A percentile compares a stretch with the other conserved stretches of the same genome.
These are phyloP conservation scores for Drosophila mojavensis DNA, from an alignment of 1,140 invertebrate species.

Conservation along the genomic window DNA sequence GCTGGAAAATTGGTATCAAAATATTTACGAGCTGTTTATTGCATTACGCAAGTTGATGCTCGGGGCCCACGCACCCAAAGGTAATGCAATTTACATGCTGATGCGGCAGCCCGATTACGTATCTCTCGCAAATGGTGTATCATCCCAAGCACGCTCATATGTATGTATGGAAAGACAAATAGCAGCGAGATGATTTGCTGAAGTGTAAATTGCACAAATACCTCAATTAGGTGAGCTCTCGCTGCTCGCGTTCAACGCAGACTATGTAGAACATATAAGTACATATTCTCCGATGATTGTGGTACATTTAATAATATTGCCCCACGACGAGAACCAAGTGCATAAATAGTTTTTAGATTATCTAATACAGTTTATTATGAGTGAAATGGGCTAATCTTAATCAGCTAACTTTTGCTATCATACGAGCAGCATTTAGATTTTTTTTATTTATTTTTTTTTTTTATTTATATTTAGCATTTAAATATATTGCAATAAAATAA, in stretches of 20 bases:
- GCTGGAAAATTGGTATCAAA: conserved; percentile 81
- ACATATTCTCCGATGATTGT: conserved; percentile 5
- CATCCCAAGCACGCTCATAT: conserved; percentile 20
- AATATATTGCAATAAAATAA: no score
- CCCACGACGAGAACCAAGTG: background rate
- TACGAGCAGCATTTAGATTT: no score
- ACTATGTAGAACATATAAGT: background rate
- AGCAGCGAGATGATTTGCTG: conserved; percentile 38
- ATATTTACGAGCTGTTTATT: conserved; percentile 83
- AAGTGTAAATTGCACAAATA: conserved; percentile 57
- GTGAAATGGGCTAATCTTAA: no score
- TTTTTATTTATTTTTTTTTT: no score
- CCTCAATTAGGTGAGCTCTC: conserved; percentile 48
- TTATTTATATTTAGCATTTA: no score
- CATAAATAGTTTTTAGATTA: background rate
- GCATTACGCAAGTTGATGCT: conserved; percentile 71
- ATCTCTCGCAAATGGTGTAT: conserved; percentile 49
- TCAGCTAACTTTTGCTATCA: no score
- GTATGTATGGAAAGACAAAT: conserved; percentile 40
- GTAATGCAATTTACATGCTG: conserved; percentile 78
- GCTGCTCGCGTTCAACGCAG: background rate
- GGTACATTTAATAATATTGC: conserved; percentile 33
- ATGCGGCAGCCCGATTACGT: conserved; percentile 49
- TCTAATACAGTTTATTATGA: no score
- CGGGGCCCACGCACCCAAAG: conserved; percentile 37